These are phyloP conservation scores for Julus scandinavius DNA, from an alignment of 2,888 invertebrate species.

Conservation along the genomic window DNA sequence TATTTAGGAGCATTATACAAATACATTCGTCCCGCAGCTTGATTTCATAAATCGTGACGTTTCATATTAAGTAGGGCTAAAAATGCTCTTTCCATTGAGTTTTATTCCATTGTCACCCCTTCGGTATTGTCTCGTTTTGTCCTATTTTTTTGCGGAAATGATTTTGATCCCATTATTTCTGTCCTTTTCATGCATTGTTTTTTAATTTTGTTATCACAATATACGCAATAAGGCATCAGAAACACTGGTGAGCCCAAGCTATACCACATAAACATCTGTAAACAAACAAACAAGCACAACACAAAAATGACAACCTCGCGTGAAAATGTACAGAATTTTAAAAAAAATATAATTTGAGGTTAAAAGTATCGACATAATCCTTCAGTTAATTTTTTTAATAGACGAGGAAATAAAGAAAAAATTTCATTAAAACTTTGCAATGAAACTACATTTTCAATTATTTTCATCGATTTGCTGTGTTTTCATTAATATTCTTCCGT, in stretches of 20 bases:
- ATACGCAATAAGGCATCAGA: not conserved
- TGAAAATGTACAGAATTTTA: no score
- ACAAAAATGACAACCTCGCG: no score
- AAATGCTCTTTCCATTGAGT: not conserved
- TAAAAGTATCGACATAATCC: no score
- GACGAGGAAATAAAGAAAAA: no score
- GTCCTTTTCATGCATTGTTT: not conserved
- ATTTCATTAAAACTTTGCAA: no score
- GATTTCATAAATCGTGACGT: not conserved
- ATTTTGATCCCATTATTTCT: not conserved
- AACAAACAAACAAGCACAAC: not conserved
- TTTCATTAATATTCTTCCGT: no score
- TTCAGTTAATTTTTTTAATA: not conserved
- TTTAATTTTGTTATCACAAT: not conserved
- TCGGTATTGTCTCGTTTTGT: constrained; percentile 24
- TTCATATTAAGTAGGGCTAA: not conserved
- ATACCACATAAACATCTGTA: not conserved
- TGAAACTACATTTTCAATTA: no score
- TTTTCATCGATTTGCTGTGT: no score
- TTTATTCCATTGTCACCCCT: not conserved
- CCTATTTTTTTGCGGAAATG: not conserved
- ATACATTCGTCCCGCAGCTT: not conserved
- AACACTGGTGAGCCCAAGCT: not conserved
- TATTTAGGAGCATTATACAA: no score
- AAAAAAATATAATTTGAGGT: no score